A percentile compares a stretch with the other conserved stretches of the same genome.
phyloP scores from a whole-genome alignment of 1,140 invertebrate species.

The Mizuhopecten yessoensis region DNA sequence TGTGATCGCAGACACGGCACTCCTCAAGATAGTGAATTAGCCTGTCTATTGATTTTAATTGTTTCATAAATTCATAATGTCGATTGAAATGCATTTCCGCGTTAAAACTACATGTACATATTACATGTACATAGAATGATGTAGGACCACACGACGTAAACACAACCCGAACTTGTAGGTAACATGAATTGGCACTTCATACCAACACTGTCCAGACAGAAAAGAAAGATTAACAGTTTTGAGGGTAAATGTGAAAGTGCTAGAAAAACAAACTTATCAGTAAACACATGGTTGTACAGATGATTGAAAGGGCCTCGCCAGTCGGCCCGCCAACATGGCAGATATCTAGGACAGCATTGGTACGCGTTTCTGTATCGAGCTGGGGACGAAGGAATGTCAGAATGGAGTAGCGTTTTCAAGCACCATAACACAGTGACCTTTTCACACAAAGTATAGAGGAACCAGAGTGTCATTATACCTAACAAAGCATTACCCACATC shows the following conservation, averaged over 20 bases:
- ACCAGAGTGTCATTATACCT: no score
- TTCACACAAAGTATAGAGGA: no score
- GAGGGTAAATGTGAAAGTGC: conserved; percentile 15
- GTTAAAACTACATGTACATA: neutral
- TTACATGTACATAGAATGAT: neutral
- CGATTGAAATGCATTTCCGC: no score
- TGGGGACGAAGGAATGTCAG: neutral
- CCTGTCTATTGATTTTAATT: no score
- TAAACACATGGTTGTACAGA: neutral
- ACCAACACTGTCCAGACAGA: conserved; percentile 12
- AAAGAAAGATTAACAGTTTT: neutral
- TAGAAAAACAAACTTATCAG: conserved; percentile 29
- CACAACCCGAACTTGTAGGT: neutral
- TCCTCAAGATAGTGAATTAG: no score
- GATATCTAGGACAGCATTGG: neutral
- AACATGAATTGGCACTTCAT: neutral
- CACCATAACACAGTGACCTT: no score
- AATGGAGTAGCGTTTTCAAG: neutral
- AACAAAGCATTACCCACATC: no score
- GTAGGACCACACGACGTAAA: neutral
- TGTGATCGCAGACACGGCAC: no score
- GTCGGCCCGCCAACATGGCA: neutral
- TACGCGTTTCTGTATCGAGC: conserved; percentile 1
- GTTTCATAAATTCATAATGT: no score
- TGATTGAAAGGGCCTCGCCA: conserved; percentile 4